Evolutionary conservation across 2,797 vertebrate genomes (phyloP).

Genomic region (Lycodopsis pacificus): DNA sequence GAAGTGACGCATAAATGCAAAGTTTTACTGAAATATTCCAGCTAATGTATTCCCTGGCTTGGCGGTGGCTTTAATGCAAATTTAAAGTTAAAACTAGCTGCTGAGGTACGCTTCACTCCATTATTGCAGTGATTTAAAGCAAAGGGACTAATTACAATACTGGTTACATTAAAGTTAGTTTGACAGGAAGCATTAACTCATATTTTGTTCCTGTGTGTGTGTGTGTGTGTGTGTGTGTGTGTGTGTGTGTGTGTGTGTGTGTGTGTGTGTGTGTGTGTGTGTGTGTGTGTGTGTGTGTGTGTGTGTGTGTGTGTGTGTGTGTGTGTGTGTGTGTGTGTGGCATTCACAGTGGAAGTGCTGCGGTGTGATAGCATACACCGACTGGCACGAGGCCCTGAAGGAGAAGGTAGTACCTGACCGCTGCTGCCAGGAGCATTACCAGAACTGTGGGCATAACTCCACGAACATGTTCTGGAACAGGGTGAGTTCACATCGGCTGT

Average conservation of each 20-base stretch:
- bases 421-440: constrained; percentile 96
- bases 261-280: constrained; percentile 32
- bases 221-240: constrained; percentile 30
- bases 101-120: constrained; percentile 24
- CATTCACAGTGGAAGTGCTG: constrained; percentile 95
- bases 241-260: constrained; percentile 39
- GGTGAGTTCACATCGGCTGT: constrained; percentile 77
- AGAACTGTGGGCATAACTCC: constrained; percentile 92
- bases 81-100: constrained; percentile 27
- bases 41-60: constrained; percentile 55
- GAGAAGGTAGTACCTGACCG: constrained; percentile 95
- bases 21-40: constrained; percentile 38
- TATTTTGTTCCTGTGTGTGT: constrained; percentile 25
- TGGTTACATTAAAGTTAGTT: constrained; percentile 35
- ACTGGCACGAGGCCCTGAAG: constrained; percentile 94
- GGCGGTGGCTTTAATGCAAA: constrained; percentile 34
- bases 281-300: constrained; percentile 22
- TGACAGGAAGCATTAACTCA: constrained; percentile 23
- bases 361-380: constrained; percentile 93
- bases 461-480: constrained; percentile 93
- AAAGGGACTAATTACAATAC: constrained; percentile 34
- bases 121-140: constrained; percentile 26
- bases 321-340: constrained; percentile 25
- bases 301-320: constrained; percentile 35
- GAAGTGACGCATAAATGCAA: constrained; percentile 13